phyloP scores from a whole-genome alignment of 2,888 invertebrate species.

The Carcina quercana region DNA sequence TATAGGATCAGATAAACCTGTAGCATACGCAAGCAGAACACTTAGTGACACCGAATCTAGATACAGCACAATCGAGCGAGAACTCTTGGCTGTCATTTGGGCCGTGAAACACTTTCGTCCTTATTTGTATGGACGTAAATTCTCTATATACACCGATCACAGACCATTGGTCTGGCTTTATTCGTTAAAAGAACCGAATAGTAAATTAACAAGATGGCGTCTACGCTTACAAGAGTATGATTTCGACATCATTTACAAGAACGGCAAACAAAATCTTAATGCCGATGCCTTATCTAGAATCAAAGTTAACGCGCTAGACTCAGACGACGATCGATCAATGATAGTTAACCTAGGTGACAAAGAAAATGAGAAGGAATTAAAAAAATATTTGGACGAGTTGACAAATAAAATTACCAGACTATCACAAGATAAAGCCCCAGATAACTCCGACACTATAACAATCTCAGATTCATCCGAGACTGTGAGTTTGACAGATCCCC shows the following conservation, averaged over 20 bases:
- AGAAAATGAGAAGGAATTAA: background rate
- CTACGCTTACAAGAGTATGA: conserved; percentile 13
- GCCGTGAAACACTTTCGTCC: conserved; percentile 11
- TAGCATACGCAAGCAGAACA: conserved; percentile 4
- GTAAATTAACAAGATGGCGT: conserved; percentile 15
- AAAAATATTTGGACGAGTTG: background rate
- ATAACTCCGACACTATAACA: background rate
- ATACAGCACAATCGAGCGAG: conserved; percentile 12
- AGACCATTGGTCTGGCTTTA: conserved; percentile 15
- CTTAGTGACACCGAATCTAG: conserved; percentile 5
- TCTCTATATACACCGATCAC: conserved; percentile 14
- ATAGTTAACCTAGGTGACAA: conserved; percentile 8
- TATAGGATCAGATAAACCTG: conserved; percentile 14
- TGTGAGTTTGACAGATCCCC: background rate
- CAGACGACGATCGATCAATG: conserved; percentile 4
- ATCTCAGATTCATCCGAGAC: background rate
- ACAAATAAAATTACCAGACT: background rate
- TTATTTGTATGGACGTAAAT: conserved; percentile 9
- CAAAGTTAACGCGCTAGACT: background rate
- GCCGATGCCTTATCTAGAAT: conserved; percentile 13
- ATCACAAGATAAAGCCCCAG: background rate
- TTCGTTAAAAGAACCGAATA: conserved; percentile 16
- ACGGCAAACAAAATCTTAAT: conserved; percentile 10
- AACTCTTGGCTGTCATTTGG: conserved; percentile 11
- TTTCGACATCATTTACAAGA: conserved; percentile 11